phyloP scores from a whole-genome alignment of 2,113 vertebrate genomes.

The Pimephales promelas region DNA sequence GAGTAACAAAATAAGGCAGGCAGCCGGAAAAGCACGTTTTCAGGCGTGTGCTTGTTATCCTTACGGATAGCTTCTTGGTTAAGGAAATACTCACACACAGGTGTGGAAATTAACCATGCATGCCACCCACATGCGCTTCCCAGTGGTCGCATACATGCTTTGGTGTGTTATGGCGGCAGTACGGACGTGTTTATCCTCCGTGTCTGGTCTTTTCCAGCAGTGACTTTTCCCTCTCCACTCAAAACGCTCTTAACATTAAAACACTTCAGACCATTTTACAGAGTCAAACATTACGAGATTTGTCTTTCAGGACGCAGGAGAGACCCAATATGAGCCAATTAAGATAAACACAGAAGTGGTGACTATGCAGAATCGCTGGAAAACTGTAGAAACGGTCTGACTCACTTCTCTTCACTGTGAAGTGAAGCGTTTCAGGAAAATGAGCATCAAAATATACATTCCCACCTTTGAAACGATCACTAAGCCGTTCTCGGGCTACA shows the following conservation, averaged over 20 bases:
- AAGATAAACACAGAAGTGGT: slow-evolving; percentile 73
- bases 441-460: slow-evolving; percentile 46
- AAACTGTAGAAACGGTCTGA: slow-evolving; percentile 42
- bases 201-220: slow-evolving; percentile 20
- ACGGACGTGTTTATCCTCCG: neutral
- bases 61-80: neutral
- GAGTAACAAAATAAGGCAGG: neutral
- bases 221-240: slow-evolving; percentile 34
- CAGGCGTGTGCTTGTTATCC: neutral
- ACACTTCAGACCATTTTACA: slow-evolving; percentile 73
- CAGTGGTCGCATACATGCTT: slow-evolving; percentile 25
- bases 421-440: slow-evolving; percentile 27
- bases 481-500: neutral
- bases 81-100: slow-evolving; percentile 21
- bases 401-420: slow-evolving; percentile 28
- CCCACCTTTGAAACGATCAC: slow-evolving; percentile 18
- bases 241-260: slow-evolving; percentile 69
- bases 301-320: slow-evolving; percentile 62
- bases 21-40: neutral
- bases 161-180: slow-evolving; percentile 18
- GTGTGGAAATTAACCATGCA: slow-evolving; percentile 44
- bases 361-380: slow-evolving; percentile 50
- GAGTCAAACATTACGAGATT: slow-evolving; percentile 72
- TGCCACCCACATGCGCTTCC: slow-evolving; percentile 28
- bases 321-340: slow-evolving; percentile 59